A percentile compares a stretch with the other conserved stretches of the same genome.
These are phyloP conservation scores for Leptinotarsa tumamoca DNA, from an alignment of 2,888 invertebrate genomes.

Conservation along the genomic window DNA sequence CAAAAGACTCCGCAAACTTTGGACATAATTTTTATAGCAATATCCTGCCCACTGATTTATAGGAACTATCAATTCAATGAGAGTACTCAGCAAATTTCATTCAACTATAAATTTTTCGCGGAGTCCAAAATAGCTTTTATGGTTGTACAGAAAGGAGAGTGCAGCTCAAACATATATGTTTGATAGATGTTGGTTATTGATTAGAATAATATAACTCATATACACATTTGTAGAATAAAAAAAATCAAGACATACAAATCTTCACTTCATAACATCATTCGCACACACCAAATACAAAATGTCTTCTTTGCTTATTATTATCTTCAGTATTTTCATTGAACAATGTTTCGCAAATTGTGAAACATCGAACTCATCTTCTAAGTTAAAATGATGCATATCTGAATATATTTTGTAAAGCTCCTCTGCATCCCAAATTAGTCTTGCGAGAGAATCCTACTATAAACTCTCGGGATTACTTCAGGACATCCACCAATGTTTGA, in stretches of 20 bases:
- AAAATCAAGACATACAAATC: too few relatives aligned
- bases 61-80: constrained; percentile 62
- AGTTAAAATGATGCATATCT: background rate
- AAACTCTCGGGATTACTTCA: constrained; percentile 34
- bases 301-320: background rate
- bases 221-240: too few relatives aligned
- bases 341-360: too few relatives aligned
- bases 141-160: constrained; percentile 58
- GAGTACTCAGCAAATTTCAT: constrained; percentile 64
- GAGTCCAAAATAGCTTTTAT: constrained; percentile 59
- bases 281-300: too few relatives aligned
- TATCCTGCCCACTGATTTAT: constrained; percentile 63
- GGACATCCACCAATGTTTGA: constrained; percentile 34
- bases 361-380: too few relatives aligned
- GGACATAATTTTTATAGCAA: constrained; percentile 63
- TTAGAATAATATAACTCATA: too few relatives aligned
- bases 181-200: too few relatives aligned
- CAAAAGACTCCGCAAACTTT: constrained; percentile 62
- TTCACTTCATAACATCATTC: too few relatives aligned
- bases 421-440: constrained; percentile 2
- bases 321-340: background rate
- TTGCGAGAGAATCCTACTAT: background rate
- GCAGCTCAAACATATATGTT: constrained; percentile 52
- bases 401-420: background rate
- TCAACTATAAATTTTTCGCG: constrained; percentile 58